Conservation (phyloP, 2,888 invertebrate genomes). For the Dynastes hyllus region DNA sequence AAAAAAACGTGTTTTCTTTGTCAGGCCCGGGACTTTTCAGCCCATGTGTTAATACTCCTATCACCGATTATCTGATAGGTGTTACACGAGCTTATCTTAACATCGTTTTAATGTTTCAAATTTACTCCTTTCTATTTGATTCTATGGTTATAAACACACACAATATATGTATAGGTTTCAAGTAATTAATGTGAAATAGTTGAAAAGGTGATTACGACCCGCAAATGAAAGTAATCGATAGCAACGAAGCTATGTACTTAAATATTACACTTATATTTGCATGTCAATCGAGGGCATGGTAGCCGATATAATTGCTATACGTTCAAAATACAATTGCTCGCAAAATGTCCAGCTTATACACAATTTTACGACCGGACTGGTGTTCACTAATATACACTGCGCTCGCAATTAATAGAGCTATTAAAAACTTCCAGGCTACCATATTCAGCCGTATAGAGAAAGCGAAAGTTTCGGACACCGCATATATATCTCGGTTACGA, state of each 20-base stretch:
- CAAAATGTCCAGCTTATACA: neutral
- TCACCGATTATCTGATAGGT: too few species aligned
- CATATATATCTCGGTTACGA: neutral
- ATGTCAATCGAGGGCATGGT: neutral
- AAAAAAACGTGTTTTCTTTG: too few species aligned
- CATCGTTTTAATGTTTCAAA: too few species aligned
- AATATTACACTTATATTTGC: neutral
- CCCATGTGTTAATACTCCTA: too few species aligned
- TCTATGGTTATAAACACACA: too few species aligned
- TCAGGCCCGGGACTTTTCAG: too few species aligned
- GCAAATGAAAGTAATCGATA: too few species aligned
- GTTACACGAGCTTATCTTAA: too few species aligned
- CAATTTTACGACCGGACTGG: neutral
- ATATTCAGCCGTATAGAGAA: conserved; percentile 31
- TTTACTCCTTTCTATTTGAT: too few species aligned
- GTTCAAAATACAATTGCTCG: conserved; percentile 13
- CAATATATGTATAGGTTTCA: too few species aligned
- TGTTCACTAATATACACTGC: conserved; percentile 15
- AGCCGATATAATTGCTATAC: conserved; percentile 7
- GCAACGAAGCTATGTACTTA: neutral
- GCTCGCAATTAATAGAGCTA: conserved; percentile 16
- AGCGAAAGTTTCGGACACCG: conserved; percentile 26
- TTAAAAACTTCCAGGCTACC: conserved; percentile 20
- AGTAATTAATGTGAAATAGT: too few species aligned
- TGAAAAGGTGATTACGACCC: too few species aligned